Evolutionary conservation across 2,113 vertebrate species (phyloP), one percentile per base, ranked within the genome.

Genomic region (Nerophis lumbriciformis): DNA sequence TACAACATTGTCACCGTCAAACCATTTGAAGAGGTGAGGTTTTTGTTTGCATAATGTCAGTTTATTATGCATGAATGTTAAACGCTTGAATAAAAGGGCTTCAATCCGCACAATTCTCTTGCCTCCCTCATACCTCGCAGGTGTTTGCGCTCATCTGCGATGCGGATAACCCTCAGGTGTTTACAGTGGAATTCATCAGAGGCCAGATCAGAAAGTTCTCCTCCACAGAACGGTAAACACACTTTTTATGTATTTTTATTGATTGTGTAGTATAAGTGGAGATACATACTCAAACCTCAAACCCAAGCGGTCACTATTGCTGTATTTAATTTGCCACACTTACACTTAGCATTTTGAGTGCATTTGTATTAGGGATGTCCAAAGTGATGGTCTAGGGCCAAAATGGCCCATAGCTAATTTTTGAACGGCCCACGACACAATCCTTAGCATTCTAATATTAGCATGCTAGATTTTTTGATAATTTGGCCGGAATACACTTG

Each of bases 1-100:
- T 99, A 99, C 79, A 99, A 98, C 81, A 98, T 99, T 56, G 94
- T 93, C 66, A 99, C 96, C 63, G 64, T 99, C 78, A 99, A 99
- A 76, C 96, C 97, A 55, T 92, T 99, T 62, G 94, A 91, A 68
- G 97, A 99, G 93, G 97, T 98, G 84, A 82, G 68, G 16, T 35
- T 56, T 42, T 42, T 16, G 39, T 36, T 16, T 19, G 37, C 9
- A 8, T 37, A 19, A 55, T 12, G 56, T 63, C 65, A 47, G 56
- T 63, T 72, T 53, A 57, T 68, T 48, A 63, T 71, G n/a, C 16
- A 66, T 75, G 53, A 76, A 28, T 8, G 48, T 59, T 53, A 62
- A 66, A 36, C 21, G 38, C 19, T 55, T 1, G 6, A 48, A 53
- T 62, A 8, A 52, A 64, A 58, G 21, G 44, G 8, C 37, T 66